These are phyloP conservation scores for Eriosoma lanigerum DNA, from an alignment of 1,140 invertebrate genomes.

Conservation along the genomic window DNA sequence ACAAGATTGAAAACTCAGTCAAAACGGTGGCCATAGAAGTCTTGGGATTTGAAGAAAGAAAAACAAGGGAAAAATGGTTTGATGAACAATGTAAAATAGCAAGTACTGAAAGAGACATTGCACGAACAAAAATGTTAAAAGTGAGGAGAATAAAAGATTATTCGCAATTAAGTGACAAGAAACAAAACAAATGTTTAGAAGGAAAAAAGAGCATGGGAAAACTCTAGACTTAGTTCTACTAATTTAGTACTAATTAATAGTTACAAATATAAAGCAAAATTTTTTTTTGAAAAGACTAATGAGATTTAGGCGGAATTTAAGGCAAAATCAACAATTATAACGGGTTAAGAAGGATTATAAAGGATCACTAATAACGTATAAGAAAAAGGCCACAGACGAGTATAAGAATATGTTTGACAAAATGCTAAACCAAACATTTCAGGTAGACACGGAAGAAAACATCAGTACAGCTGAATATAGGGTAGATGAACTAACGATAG, in stretches of 20 bases:
- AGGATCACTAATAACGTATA: not conserved
- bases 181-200: not conserved
- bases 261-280: not conserved
- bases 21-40: slow-evolving; percentile 6
- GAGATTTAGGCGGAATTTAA: not conserved
- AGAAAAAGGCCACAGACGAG: not conserved
- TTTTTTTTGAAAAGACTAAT: slow-evolving; percentile 9
- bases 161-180: not conserved
- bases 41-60: not conserved
- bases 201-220: slow-evolving; percentile 1
- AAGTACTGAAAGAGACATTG: not conserved
- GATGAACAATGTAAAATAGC: not conserved
- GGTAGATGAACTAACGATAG: slow-evolving; percentile 15
- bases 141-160: slow-evolving; percentile 7
- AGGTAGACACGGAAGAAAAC: not conserved
- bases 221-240: slow-evolving; percentile 18
- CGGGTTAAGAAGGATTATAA: not conserved
- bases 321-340: slow-evolving; percentile 20
- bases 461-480: not conserved
- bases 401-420: slow-evolving; percentile 5
- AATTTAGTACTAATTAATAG: too few relatives aligned
- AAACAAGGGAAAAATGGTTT: slow-evolving; percentile 3
- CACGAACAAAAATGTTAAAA: slow-evolving; percentile 14
- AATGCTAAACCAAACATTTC: not conserved
- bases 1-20: slow-evolving; percentile 12